Evolutionary conservation across 2,113 vertebrate genomes (phyloP).

Genomic region (Daphoenositta chrysoptera): DNA sequence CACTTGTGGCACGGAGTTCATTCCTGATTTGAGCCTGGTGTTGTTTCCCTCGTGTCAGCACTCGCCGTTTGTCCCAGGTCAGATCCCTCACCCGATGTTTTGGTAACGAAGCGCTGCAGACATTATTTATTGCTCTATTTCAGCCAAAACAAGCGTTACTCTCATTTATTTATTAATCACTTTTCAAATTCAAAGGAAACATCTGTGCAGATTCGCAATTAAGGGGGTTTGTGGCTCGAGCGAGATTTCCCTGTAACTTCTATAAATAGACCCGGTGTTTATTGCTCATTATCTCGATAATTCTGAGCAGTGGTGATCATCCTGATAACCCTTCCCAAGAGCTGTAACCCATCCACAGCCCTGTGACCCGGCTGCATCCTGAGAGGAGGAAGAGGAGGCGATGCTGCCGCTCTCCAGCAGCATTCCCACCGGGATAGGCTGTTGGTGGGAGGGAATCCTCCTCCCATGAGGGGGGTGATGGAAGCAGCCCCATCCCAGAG

Average conservation of each 20-base stretch:
- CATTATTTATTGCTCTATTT: not conserved
- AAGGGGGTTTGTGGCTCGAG: slow-evolving; percentile 6
- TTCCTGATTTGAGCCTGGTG: not conserved
- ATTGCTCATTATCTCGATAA: slow-evolving; percentile 2
- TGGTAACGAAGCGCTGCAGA: not conserved
- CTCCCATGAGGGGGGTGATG: accelerated
- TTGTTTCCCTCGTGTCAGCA: not conserved
- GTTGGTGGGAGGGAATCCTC: not conserved
- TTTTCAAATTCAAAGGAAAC: slow-evolving; percentile 50
- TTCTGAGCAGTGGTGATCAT: not conserved
- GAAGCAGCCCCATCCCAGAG: not conserved
- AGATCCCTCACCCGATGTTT: not conserved
- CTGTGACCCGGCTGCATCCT: not conserved
- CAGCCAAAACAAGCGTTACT: slow-evolving; percentile 41
- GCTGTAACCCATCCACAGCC: not conserved
- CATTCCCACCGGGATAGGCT: accelerated
- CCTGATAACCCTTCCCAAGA: not conserved
- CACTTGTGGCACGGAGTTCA: not conserved
- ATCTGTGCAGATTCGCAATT: slow-evolving; percentile 50
- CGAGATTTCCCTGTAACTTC: slow-evolving; percentile 6
- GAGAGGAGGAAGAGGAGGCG: not conserved
- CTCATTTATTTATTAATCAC: slow-evolving; percentile 61
- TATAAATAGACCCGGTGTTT: not conserved
- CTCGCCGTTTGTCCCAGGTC: not conserved
- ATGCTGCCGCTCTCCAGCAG: not conserved